Evolutionary conservation across 2,113 vertebrate species (phyloP).

Genomic region (Gymnorhina tibicen): DNA sequence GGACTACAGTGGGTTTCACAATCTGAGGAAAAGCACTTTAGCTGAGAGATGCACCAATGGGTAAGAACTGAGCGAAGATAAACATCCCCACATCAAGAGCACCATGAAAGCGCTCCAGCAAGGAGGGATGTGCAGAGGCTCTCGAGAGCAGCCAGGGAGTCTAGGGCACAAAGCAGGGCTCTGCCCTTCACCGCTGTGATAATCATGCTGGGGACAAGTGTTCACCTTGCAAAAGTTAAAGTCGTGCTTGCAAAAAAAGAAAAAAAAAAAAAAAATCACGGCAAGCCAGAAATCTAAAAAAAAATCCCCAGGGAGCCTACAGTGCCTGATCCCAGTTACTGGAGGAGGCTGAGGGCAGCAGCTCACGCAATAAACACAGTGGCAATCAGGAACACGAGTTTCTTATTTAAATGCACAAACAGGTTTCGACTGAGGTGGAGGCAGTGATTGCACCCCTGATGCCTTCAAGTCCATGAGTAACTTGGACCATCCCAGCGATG

Average conservation of each 20-base stretch:
- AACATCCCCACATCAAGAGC: slow-evolving; percentile 46
- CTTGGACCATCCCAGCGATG: fast-evolving
- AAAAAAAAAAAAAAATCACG: neutral
- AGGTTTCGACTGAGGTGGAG: fast-evolving
- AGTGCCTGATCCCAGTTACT: neutral
- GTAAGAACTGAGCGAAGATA: slow-evolving; percentile 23
- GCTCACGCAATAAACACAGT: fast-evolving
- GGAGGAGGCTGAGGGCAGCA: neutral
- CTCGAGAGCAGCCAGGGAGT: neutral
- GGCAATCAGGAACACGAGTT: neutral
- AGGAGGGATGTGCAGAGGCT: neutral
- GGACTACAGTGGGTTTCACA: slow-evolving; percentile 24
- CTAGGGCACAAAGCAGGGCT: neutral
- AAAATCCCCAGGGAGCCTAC: neutral
- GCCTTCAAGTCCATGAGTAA: neutral
- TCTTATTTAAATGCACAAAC: neutral
- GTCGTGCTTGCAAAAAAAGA: neutral
- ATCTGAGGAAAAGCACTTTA: slow-evolving; percentile 45
- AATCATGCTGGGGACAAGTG: neutral
- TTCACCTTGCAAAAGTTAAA: neutral
- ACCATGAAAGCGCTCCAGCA: neutral
- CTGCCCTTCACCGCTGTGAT: neutral
- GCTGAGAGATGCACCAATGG: slow-evolving; percentile 7
- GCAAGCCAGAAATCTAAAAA: too few relatives aligned
- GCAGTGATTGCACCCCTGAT: neutral